phyloP scores from a whole-genome alignment of 2,113 vertebrate species.

The Bolborhynchus lineola region DNA sequence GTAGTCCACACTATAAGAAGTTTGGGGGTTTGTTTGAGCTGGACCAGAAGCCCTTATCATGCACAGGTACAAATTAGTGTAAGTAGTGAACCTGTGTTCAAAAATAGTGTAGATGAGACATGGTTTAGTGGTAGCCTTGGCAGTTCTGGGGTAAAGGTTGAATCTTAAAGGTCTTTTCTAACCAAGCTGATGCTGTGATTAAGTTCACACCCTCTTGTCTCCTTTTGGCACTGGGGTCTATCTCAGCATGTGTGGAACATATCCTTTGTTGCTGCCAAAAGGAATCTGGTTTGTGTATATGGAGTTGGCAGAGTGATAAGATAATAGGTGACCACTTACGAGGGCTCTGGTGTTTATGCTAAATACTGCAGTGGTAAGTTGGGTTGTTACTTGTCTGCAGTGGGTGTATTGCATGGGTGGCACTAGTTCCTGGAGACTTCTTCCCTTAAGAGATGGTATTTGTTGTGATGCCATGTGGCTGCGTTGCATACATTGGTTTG shows the following conservation, averaged over 20 bases:
- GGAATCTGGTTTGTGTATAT: accelerated
- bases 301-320: background rate
- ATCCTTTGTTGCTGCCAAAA: background rate
- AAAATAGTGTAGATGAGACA: background rate
- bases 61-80: background rate
- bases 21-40: accelerated
- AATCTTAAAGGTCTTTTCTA: background rate
- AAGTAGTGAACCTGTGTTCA: background rate
- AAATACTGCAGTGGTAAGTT: too few relatives aligned
- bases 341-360: background rate
- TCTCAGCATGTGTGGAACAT: background rate
- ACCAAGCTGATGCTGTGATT: background rate
- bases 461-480: accelerated
- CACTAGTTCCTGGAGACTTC: background rate
- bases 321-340: background rate
- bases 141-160: background rate
- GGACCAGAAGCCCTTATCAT: background rate
- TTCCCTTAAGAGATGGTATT: accelerated
- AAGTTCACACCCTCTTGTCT: background rate
- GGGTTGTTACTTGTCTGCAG: background rate
- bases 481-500: accelerated
- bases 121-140: background rate
- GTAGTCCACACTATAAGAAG: background rate
- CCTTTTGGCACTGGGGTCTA: background rate
- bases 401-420: too few relatives aligned